Conservation (phyloP, 2,888 invertebrate genomes). For the Caenorhabditis imperialis region DNA sequence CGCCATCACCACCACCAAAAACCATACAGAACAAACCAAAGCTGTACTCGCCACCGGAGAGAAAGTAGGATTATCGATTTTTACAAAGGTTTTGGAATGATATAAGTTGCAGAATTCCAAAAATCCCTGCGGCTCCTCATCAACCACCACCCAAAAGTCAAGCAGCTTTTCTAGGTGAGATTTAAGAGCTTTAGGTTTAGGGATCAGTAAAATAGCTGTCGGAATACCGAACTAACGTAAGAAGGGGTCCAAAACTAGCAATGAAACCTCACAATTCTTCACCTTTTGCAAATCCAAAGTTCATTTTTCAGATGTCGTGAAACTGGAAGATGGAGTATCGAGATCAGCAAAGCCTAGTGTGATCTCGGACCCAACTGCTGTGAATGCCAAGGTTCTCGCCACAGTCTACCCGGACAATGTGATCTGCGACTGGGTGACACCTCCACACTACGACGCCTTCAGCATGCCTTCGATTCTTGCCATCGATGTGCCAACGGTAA, state of each 20-base stretch:
- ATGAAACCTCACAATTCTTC: neutral
- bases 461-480: constrained; percentile 74
- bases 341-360: constrained; percentile 17
- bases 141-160: neutral
- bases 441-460: constrained; percentile 73
- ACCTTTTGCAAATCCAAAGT: neutral
- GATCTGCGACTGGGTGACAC: constrained; percentile 76
- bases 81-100: no score
- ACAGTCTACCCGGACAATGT: constrained; percentile 74
- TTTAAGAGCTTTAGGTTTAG: no score
- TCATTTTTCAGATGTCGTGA: constrained; percentile 21
- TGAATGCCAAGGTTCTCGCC: constrained; percentile 72
- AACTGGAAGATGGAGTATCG: constrained; percentile 18
- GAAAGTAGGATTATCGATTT: constrained; percentile 2
- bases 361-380: constrained; percentile 50
- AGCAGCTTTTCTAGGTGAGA: constrained; percentile 11
- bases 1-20: neutral
- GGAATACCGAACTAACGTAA: no score
- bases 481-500: constrained; percentile 66
- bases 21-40: constrained; percentile 6
- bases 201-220: no score
- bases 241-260: no score
- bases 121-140: neutral
- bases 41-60: neutral
- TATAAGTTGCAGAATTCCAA: neutral